phyloP scores from a whole-genome alignment of 2,888 invertebrate species.

The Aphodius sticticus region DNA sequence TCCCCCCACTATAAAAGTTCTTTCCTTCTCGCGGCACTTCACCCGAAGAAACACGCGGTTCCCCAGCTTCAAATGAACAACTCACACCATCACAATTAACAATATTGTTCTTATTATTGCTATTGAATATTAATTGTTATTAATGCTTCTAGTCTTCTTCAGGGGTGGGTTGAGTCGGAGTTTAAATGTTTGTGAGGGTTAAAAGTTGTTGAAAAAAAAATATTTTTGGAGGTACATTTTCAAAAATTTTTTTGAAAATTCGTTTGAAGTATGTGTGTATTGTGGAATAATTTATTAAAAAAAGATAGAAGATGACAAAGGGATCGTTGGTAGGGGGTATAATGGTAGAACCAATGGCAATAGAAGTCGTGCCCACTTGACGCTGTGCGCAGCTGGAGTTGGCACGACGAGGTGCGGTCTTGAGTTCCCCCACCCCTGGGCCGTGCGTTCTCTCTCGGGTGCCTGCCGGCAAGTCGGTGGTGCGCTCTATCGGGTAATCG shows the following conservation, averaged over 20 bases:
- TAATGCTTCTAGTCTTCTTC: slow-evolving; percentile 25
- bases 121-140: slow-evolving; percentile 40
- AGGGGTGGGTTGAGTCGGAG: neutral
- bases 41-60: neutral
- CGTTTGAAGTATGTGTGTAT: slow-evolving; percentile 21
- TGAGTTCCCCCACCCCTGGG: slow-evolving; percentile 50
- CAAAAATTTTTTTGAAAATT: slow-evolving; percentile 15
- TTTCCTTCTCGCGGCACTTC: slow-evolving; percentile 5
- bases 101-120: slow-evolving; percentile 57
- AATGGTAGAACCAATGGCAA: slow-evolving; percentile 67
- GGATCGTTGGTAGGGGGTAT: slow-evolving; percentile 53
- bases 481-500: slow-evolving; percentile 62
- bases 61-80: neutral
- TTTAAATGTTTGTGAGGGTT: no score
- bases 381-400: slow-evolving; percentile 58
- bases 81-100: neutral
- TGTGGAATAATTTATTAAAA: slow-evolving; percentile 23
- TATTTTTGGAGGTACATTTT: slow-evolving; percentile 6
- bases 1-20: slow-evolving; percentile 46
- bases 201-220: slow-evolving; percentile 13
- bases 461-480: slow-evolving; percentile 49
- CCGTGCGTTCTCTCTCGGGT: slow-evolving; percentile 42
- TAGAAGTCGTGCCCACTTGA: slow-evolving; percentile 65
- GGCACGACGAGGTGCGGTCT: slow-evolving; percentile 47
- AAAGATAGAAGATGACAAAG: slow-evolving; percentile 29